Percentiles rank a stretch among this genome's conserved stretches.
Conservation (phyloP, 2,797 vertebrate species). For the Miichthys miiuy region DNA sequence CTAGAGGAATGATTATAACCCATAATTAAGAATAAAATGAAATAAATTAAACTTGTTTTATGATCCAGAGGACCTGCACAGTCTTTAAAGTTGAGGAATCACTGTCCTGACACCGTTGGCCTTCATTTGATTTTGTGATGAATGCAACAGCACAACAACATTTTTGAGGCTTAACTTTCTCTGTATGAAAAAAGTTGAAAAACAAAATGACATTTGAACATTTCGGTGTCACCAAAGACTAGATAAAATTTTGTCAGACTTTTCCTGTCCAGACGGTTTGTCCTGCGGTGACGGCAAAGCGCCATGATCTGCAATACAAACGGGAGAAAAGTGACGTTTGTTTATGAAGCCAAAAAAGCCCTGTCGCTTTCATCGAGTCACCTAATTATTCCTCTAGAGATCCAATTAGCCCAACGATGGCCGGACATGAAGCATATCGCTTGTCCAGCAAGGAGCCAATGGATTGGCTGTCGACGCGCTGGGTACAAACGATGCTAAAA, state of each 20-base stretch:
- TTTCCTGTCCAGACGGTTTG: conserved; percentile 29
- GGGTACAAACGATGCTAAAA: conserved; percentile 62
- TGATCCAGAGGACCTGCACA: neutral
- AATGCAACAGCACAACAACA: neutral
- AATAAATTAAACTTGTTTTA: neutral
- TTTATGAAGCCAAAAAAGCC: conserved; percentile 52
- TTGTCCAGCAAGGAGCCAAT: conserved; percentile 46
- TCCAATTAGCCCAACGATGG: conserved; percentile 70
- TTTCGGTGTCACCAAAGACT: conserved; percentile 43
- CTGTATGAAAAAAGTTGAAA: neutral
- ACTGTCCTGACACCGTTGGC: neutral
- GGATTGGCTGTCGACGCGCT: conserved; percentile 38
- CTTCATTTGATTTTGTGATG: neutral
- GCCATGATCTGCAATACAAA: conserved; percentile 62
- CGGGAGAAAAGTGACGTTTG: conserved; percentile 53
- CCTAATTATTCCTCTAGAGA: conserved; percentile 71
- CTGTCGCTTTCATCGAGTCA: conserved; percentile 68
- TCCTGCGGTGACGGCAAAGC: conserved; percentile 45
- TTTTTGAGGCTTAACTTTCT: neutral
- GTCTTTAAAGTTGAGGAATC: neutral
- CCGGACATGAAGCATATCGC: conserved; percentile 60
- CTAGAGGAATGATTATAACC: neutral
- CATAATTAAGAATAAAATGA: neutral
- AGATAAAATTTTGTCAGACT: conserved; percentile 37
- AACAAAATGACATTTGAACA: neutral